A percentile compares a stretch with the other conserved stretches of the same genome.
These are phyloP conservation scores for Leucania comma DNA, from an alignment of 2,888 invertebrate genomes.

Conservation along the genomic window DNA sequence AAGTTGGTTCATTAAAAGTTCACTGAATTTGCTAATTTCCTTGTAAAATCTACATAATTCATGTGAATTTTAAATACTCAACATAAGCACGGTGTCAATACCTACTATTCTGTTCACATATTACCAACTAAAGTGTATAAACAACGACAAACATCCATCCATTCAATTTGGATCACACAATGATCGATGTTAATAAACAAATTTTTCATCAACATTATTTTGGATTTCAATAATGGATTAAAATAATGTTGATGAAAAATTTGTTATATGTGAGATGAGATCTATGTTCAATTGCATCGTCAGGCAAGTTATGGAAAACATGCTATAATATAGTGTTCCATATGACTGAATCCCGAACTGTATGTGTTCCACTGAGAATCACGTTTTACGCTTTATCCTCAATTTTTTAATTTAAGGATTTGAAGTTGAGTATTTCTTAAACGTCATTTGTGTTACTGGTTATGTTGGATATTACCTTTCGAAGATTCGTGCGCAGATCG, in stretches of 20 bases:
- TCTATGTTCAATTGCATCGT: neutral
- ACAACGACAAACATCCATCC: constrained; percentile 27
- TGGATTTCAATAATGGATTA: too few relatives aligned
- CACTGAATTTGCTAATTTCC: constrained; percentile 4
- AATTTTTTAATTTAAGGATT: neutral
- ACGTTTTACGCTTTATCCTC: neutral
- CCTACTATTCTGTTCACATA: constrained; percentile 2
- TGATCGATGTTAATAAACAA: constrained; percentile 23
- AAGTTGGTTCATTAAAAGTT: constrained; percentile 6
- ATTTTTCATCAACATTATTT: constrained; percentile 18
- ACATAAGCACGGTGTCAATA: neutral
- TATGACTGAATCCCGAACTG: neutral
- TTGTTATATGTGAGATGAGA: too few relatives aligned
- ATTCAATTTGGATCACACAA: constrained; percentile 30
- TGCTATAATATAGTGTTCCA: neutral
- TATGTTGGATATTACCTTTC: constrained; percentile 21
- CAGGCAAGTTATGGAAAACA: constrained; percentile 1
- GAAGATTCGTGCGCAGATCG: constrained; percentile 1
- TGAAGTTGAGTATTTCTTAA: neutral
- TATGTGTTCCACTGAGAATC: neutral
- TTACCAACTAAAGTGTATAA: neutral
- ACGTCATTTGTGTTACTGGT: constrained; percentile 24
- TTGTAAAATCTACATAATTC: neutral
- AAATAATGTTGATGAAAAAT: too few relatives aligned
- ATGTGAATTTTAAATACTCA: constrained; percentile 4